Conservation (phyloP, 1,140 invertebrate species). For the Goniozus legneri region DNA sequence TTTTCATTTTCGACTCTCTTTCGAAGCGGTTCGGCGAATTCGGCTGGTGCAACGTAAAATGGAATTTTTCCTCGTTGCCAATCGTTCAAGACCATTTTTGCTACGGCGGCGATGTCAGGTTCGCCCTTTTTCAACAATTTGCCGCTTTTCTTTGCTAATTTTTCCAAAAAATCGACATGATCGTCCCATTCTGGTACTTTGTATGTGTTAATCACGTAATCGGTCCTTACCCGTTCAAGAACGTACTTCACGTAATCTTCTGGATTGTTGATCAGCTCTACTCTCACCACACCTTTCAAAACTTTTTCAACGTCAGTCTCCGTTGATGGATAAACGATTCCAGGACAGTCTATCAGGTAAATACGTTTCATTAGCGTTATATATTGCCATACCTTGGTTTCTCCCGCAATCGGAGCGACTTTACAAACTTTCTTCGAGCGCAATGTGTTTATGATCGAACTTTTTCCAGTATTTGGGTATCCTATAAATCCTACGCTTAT, state of each 20-base stretch:
- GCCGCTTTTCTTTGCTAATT: constrained; percentile 80
- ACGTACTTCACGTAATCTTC: constrained; percentile 91
- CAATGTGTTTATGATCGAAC: constrained; percentile 96
- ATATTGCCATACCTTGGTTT: constrained; percentile 99
- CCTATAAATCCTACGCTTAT: constrained; percentile 99
- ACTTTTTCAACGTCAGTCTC: constrained; percentile 95
- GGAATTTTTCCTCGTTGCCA: constrained; percentile 97
- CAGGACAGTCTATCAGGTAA: constrained; percentile 98
- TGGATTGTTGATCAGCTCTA: constrained; percentile 91
- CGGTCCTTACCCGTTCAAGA: constrained; percentile 81
- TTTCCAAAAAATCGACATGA: constrained; percentile 87
- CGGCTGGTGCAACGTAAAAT: constrained; percentile 85
- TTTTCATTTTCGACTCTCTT: constrained; percentile 38
- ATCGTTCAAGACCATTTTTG: constrained; percentile 97
- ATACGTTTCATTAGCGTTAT: constrained; percentile 97
- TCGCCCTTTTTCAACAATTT: constrained; percentile 95
- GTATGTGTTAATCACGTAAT: constrained; percentile 92
- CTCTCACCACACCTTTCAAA: constrained; percentile 90
- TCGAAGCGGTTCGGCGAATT: constrained; percentile 63
- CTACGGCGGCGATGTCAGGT: constrained; percentile 82
- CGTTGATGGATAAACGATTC: constrained; percentile 92
- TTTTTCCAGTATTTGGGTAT: constrained; percentile 99
- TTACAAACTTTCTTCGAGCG: constrained; percentile 95
- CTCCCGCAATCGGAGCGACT: constrained; percentile 97
- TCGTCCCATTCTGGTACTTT: constrained; percentile 77